Evolutionary conservation across 2,888 invertebrate species (phyloP), one percentile per base, ranked within the genome.

Genomic region (Pseudococcus viburni): DNA sequence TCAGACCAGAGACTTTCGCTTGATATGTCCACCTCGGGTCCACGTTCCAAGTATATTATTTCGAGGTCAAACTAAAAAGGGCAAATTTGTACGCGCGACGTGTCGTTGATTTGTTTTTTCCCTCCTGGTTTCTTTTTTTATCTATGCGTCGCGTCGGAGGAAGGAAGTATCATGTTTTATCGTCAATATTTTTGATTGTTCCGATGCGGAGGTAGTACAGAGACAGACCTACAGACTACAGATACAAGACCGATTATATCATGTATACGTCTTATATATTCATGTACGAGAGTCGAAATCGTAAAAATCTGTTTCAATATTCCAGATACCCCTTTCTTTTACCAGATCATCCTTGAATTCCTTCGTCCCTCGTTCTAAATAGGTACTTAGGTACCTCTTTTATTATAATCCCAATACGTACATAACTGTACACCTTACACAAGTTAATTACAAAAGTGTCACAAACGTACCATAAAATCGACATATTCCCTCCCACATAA

Each of bases 161-260:
- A 68, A 68, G 68, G 68, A 68, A 68, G 68, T 68, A 68, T 22
- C 68, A 26, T 55, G 55, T 55, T 68, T 42, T 68, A 68, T 68
- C 68, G 68, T 17, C 55, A 15, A 26, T 68, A 26, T 68, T 68
- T 68, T 68, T 68, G 22, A 26, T 68, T 26, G 26, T 68, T 68
- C 68, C 68, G 68, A 68, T 68, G 68, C 68, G 68, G 68, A 22
- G 68, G 68, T 26, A 15, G 68, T 55, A 51, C 15, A 15, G 12
- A 15, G n/a, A 48, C 48, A 15, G 12, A 15, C 12, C 55, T n/a
- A 15, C 15, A n/a, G 17, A n/a, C 51, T 51, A 51, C 55, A 68
- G 68, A 68, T 68, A 26, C 26, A 15, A 19, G 55, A 55, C n/a
- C 55, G 17, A 55, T n/a, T 68, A 0, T 68, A 68, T 26, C 11